Percentiles rank a stretch among this genome's conserved stretches.
Evolutionary conservation across 1,140 invertebrate genomes (phyloP).

Genomic region (Heterodera schachtii): DNA sequence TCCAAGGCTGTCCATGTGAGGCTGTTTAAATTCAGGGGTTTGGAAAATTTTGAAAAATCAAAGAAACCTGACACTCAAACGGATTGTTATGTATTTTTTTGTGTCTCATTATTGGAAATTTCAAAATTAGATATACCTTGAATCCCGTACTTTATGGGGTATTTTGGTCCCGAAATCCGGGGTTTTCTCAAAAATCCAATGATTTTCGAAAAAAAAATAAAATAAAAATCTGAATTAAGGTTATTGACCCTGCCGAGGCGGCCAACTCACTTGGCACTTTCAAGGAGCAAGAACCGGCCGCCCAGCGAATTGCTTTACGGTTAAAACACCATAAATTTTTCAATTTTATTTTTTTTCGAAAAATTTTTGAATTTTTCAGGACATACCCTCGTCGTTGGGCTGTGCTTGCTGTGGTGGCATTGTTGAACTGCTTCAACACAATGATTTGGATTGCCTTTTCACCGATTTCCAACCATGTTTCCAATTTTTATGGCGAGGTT

Average conservation of each 20-base stretch:
- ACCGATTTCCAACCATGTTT: constrained; percentile 53
- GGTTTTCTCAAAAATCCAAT: neutral
- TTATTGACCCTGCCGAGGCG: constrained; percentile 41
- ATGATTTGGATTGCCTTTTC: constrained; percentile 55
- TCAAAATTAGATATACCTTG: neutral
- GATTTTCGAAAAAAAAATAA: too few species aligned
- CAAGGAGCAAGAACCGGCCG: constrained; percentile 41
- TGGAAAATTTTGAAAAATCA: too few species aligned
- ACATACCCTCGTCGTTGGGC: constrained; percentile 57
- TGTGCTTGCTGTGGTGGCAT: constrained; percentile 48
- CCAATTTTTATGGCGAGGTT: constrained; percentile 40
- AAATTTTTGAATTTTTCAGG: constrained; percentile 35
- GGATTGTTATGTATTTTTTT: neutral
- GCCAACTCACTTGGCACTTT: constrained; percentile 31
- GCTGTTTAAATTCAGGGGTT: too few species aligned
- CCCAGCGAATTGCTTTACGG: constrained; percentile 35
- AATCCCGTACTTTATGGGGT: too few species aligned
- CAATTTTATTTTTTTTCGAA: constrained; percentile 26
- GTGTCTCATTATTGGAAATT: neutral
- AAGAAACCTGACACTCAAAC: neutral
- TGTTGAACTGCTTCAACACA: constrained; percentile 52
- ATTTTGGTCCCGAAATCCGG: too few species aligned
- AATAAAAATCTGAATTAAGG: neutral
- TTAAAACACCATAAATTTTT: constrained; percentile 19
- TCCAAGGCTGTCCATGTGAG: neutral